phyloP scores from a whole-genome alignment of 2,113 vertebrate species.

The Oceanites oceanicus region DNA sequence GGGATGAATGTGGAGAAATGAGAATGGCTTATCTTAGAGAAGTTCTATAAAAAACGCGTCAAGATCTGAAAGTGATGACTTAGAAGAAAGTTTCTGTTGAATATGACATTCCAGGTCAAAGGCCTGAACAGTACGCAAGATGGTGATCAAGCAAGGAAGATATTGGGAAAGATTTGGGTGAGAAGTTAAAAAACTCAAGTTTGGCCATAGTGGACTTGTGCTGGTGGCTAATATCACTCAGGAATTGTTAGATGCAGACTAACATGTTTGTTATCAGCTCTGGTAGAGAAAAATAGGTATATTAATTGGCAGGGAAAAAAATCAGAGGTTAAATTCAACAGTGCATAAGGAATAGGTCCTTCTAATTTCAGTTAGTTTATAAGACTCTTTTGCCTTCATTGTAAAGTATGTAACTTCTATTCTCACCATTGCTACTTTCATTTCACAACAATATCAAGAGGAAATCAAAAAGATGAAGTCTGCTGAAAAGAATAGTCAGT shows the following conservation, averaged over 20 bases:
- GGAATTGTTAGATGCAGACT: neutral
- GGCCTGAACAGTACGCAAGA: neutral
- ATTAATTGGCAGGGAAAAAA: neutral
- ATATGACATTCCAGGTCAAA: neutral
- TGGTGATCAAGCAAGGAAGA: neutral
- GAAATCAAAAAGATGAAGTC: neutral
- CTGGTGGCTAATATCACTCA: neutral
- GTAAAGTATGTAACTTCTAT: neutral
- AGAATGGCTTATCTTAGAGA: neutral
- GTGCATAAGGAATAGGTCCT: neutral
- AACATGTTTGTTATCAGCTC: neutral
- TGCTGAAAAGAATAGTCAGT: neutral
- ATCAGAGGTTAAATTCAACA: neutral
- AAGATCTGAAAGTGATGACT: neutral
- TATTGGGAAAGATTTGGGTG: neutral
- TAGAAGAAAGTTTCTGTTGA: neutral
- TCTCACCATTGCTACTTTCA: neutral
- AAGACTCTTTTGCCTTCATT: neutral
- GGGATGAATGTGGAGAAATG: neutral
- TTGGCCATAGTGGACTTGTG: neutral
- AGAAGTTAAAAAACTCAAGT: neutral
- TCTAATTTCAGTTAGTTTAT: neutral
- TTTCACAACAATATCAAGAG: neutral
- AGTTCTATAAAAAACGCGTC: neutral
- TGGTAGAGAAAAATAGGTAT: neutral